Conservation (phyloP, 2,797 vertebrate species). For the Spinibarbus caldwelli region DNA sequence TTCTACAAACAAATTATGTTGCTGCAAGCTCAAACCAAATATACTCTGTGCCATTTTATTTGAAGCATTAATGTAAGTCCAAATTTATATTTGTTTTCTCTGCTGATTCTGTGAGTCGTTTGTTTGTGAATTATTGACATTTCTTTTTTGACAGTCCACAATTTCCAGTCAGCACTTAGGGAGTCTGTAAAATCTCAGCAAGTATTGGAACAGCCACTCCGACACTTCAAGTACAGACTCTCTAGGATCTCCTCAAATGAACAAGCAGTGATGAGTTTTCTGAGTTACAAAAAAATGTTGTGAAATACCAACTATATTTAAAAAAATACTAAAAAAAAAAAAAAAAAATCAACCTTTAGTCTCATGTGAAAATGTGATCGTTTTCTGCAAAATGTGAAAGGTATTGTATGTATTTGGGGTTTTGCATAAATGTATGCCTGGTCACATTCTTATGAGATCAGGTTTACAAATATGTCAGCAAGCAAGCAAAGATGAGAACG, state of each 20-base stretch:
- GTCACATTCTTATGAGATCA: background rate
- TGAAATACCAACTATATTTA: background rate
- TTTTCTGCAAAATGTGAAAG: background rate
- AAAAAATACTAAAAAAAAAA: background rate
- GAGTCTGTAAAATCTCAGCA: constrained; percentile 34
- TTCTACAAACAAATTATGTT: background rate
- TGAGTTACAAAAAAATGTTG: background rate
- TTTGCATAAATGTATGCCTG: background rate
- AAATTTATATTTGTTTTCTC: constrained; percentile 18
- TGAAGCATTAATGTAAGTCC: constrained; percentile 16
- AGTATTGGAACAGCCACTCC: constrained; percentile 26
- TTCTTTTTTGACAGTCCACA: constrained; percentile 30
- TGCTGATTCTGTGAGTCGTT: constrained; percentile 18
- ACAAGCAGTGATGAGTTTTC: background rate
- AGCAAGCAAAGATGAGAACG: background rate
- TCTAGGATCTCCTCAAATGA: constrained; percentile 28
- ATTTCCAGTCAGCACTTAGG: constrained; percentile 38
- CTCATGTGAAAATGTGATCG: background rate
- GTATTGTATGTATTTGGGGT: background rate
- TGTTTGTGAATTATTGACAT: constrained; percentile 48
- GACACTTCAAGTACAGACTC: constrained; percentile 19
- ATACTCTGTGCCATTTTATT: constrained; percentile 2
- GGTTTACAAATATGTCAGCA: background rate
- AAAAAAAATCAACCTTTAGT: background rate
- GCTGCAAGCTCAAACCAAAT: constrained; percentile 9